Evolutionary conservation across 2,113 vertebrate species (phyloP).

Genomic region (Edolisoma coerulescens): DNA sequence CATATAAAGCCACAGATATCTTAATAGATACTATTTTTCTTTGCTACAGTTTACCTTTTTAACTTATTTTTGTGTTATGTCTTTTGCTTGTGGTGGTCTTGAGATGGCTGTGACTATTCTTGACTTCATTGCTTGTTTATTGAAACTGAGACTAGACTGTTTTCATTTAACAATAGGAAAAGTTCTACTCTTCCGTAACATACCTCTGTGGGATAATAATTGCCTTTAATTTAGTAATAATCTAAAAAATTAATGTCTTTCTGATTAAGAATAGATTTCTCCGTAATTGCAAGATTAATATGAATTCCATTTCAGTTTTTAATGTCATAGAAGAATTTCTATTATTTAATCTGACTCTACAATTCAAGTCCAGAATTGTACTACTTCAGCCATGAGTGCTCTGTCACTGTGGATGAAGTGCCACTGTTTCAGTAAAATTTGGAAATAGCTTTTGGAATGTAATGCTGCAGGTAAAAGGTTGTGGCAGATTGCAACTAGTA

Average conservation of each 20-base stretch:
- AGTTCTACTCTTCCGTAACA: neutral
- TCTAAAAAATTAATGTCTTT: fast-evolving
- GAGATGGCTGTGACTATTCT: neutral
- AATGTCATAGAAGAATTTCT: neutral
- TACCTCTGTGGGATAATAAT: neutral
- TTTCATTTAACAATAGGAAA: neutral
- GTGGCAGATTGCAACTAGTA: neutral
- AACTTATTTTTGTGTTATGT: neutral
- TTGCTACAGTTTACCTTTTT: neutral
- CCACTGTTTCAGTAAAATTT: neutral
- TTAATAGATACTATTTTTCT: neutral
- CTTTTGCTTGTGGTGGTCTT: neutral
- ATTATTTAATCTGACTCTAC: neutral
- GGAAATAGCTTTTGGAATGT: neutral
- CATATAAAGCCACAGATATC: neutral
- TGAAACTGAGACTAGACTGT: neutral
- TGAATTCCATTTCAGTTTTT: neutral
- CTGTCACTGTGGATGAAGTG: neutral
- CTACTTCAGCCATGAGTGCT: neutral
- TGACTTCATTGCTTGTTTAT: neutral
- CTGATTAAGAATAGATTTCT: neutral
- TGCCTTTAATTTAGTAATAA: neutral
- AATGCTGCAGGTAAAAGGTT: neutral
- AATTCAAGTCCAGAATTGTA: neutral
- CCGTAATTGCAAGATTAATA: neutral